phyloP scores from a whole-genome alignment of 2,113 vertebrate species.

The Stegostoma tigrinum region DNA sequence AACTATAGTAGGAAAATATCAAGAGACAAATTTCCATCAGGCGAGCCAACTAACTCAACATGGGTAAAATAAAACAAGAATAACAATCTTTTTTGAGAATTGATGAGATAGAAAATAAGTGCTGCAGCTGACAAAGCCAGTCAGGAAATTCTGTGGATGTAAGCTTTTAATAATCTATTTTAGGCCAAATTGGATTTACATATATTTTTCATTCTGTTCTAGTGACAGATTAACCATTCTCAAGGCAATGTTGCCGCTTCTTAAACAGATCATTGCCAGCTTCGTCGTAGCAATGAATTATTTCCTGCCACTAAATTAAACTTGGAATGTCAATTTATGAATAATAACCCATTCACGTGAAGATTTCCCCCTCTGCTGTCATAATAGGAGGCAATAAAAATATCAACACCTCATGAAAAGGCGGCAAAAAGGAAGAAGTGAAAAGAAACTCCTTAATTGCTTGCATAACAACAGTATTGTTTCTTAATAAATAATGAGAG shows the following conservation, averaged over 20 bases:
- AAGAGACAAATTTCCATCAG: background rate
- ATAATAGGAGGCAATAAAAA: background rate
- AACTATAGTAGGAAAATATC: background rate
- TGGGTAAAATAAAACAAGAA: background rate
- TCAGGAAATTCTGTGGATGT: background rate
- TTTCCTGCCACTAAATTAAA: background rate
- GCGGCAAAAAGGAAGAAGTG: background rate
- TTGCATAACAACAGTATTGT: background rate
- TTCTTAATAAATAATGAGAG: too few relatives aligned
- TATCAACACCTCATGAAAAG: background rate
- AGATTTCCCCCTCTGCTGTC: background rate
- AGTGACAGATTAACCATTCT: background rate
- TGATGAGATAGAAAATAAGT: background rate
- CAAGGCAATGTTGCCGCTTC: background rate
- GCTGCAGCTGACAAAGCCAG: background rate
- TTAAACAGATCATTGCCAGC: background rate
- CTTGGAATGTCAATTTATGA: background rate
- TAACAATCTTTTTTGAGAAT: background rate
- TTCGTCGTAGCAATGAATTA: background rate
- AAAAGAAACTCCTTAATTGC: background rate
- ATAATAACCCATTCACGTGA: background rate
- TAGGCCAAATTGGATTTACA: background rate
- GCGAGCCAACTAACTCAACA: background rate
- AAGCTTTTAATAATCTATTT: background rate
- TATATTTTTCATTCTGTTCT: background rate